Conservation (phyloP, 2,888 invertebrate species). For the Dicranocentrus wangi region DNA sequence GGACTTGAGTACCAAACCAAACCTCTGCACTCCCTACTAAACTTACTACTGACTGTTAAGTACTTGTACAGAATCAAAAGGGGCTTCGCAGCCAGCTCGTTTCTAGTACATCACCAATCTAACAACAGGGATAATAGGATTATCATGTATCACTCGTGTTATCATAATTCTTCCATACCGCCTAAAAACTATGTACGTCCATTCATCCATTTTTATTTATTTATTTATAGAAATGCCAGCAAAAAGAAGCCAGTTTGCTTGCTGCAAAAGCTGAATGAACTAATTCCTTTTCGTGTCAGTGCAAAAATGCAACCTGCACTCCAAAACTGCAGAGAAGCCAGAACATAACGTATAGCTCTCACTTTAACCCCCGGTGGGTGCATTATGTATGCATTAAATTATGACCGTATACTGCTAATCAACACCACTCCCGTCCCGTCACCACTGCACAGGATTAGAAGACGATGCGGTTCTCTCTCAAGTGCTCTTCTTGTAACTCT, state of each 20-base stretch:
- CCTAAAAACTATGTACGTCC: background rate
- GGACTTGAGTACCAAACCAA: no score
- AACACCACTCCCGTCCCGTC: background rate
- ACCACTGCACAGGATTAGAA: background rate
- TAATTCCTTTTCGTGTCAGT: constrained; percentile 32
- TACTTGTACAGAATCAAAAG: no score
- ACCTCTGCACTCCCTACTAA: no score
- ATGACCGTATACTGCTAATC: background rate
- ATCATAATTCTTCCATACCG: constrained; percentile 4
- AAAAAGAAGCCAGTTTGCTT: background rate
- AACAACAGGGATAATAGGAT: background rate
- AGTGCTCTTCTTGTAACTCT: no score
- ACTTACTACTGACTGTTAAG: no score
- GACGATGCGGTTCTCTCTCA: no score
- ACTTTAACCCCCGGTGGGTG: background rate
- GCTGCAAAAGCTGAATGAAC: constrained; percentile 10
- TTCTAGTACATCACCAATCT: constrained; percentile 7
- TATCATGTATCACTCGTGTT: constrained; percentile 15
- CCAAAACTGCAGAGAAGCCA: no score
- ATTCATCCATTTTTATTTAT: constrained; percentile 5
- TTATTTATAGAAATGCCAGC: constrained; percentile 1
- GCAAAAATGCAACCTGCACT: background rate
- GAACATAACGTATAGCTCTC: constrained; percentile 6
- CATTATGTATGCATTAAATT: background rate
- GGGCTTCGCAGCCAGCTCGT: background rate